Conservation (phyloP, 2,113 vertebrate genomes). For the Pithys albifrons region DNA sequence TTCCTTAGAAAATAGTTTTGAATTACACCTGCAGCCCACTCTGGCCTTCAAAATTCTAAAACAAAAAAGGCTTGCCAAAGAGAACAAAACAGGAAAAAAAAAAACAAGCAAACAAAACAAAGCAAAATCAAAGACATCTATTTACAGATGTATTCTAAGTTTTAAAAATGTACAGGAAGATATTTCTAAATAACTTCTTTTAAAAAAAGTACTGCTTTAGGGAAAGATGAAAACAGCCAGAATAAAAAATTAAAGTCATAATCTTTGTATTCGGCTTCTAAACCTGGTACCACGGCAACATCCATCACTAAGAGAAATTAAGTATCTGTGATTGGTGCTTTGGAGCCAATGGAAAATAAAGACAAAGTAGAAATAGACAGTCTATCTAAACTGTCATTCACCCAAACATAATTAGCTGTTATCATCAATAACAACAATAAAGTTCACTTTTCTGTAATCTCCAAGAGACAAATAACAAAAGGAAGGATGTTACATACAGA, state of each 20-base stretch:
- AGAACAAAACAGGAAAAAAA: neutral
- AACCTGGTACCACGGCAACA: neutral
- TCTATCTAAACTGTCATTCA: neutral
- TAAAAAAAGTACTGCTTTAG: neutral
- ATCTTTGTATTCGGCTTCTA: neutral
- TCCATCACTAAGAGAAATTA: neutral
- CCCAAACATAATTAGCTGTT: conserved; percentile 5
- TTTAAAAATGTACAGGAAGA: neutral
- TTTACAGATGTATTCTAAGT: neutral
- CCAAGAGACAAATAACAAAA: neutral
- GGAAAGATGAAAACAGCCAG: neutral
- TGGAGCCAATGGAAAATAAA: neutral
- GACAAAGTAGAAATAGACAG: neutral
- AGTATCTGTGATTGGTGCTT: neutral
- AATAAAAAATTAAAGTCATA: neutral
- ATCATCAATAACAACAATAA: neutral
- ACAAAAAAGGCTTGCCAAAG: conserved; percentile 24
- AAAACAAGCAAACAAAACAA: too few relatives aligned
- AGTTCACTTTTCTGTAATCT: neutral
- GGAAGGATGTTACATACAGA: neutral
- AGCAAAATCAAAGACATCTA: neutral
- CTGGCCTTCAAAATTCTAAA: conserved; percentile 50
- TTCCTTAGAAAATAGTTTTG: conserved; percentile 56
- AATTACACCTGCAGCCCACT: conserved; percentile 55
- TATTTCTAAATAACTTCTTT: neutral